phyloP scores from a whole-genome alignment of 2,797 vertebrate species.

The Esox lucius region DNA sequence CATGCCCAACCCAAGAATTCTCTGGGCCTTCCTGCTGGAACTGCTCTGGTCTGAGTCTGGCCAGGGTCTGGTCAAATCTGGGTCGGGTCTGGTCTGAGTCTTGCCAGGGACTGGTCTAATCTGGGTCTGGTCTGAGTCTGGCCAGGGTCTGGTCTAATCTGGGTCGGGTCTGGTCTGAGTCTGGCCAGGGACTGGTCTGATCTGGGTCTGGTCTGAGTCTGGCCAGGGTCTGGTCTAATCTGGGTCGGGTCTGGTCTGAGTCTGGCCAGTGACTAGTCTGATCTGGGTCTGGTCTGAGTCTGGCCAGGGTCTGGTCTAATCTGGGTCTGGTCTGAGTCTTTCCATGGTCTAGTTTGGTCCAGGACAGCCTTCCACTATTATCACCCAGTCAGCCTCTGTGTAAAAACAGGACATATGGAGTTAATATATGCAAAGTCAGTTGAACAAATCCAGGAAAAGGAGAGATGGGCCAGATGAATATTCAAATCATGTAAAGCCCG shows the following conservation, averaged over 20 bases:
- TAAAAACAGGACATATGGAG: constrained; percentile 30
- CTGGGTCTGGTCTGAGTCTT: not conserved
- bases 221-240: not conserved
- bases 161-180: not conserved
- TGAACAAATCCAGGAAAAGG: constrained; percentile 60
- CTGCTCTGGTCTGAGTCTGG: not conserved
- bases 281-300: no score
- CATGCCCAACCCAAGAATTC: no score
- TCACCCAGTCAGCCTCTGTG: constrained; percentile 47
- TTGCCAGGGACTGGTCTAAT: not conserved
- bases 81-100: not conserved
- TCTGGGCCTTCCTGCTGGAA: no score
- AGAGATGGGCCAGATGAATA: constrained; percentile 62
- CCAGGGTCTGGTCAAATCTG: not conserved
- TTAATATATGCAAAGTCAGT: constrained; percentile 59
- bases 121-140: not conserved
- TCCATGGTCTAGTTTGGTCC: not conserved
- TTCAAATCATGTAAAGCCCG: constrained; percentile 68
- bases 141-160: not conserved
- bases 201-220: no score
- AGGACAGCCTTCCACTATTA: constrained; percentile 40
- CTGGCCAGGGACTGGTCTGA: not conserved
- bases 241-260: not conserved
- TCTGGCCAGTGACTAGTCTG: not conserved
- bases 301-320: not conserved